phyloP scores from a whole-genome alignment of 2,888 invertebrate species.

The Apeira syringaria region DNA sequence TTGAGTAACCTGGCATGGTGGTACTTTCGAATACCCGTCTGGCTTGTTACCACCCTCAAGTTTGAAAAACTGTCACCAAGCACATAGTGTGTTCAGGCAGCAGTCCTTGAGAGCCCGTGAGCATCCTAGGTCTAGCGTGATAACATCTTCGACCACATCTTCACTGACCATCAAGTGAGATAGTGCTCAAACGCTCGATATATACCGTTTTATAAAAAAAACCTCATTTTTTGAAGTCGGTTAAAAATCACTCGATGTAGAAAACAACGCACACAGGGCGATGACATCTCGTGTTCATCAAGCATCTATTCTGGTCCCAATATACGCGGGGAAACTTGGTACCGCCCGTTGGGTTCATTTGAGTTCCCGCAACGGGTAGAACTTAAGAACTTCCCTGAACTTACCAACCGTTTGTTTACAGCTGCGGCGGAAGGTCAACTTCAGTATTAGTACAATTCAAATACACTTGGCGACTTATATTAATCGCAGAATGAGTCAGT shows the following conservation, averaged over 20 bases:
- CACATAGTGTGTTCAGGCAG: no score
- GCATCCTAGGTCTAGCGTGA: no score
- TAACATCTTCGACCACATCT: no score
- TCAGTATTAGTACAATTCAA: conserved; percentile 20
- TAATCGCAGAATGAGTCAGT: background rate
- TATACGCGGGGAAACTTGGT: conserved; percentile 66
- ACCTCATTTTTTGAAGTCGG: no score
- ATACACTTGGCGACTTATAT: conserved; percentile 12
- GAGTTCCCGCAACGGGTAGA: conserved; percentile 60
- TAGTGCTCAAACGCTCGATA: no score
- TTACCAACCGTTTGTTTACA: conserved; percentile 65
- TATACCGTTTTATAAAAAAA: no score
- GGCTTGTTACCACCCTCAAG: no score
- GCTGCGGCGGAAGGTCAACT: conserved; percentile 50
- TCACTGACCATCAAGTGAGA: no score
- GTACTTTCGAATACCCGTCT: no score
- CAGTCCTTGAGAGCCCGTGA: no score
- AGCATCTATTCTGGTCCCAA: conserved; percentile 68
- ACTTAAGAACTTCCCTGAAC: conserved; percentile 61
- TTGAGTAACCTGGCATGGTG: no score
- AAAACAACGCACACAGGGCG: conserved; percentile 44
- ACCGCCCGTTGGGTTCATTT: conserved; percentile 67
- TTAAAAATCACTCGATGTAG: conserved; percentile 35
- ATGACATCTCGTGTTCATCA: conserved; percentile 69
- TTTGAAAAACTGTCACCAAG: no score